Evolutionary conservation across 2,113 vertebrate genomes (phyloP), one percentile per base, ranked within the genome.

Genomic region (Elephantulus edwardii): DNA sequence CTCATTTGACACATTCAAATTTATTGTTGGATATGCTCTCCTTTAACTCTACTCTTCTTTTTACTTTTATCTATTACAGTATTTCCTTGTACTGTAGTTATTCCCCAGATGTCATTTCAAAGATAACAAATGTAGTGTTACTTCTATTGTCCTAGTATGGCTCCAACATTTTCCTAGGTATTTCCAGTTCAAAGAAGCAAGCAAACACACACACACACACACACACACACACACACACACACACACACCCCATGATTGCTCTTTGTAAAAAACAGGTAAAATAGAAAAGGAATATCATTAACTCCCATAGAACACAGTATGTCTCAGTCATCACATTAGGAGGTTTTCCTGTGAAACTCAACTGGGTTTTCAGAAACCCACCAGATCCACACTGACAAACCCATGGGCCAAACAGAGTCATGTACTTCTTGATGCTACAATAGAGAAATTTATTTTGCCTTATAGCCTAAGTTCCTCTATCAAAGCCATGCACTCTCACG

Each of bases 121-220:
- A 75, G 54, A 81, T 93, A 92, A 70, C 38, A 88, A 91, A 81
- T 60, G n/a, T 80, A 80, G 79, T 4, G 5, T 38, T 83, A 95
- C 94, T 96, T 94, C 79, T 80, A 95, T 22, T 91, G 88, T 91
- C 95, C 79, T 91, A 46, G 26, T 6, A 26, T 77, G 89, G 83
- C 75, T 94, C 93, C 80, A 92, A 93, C 91, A 93, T 89, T 1
- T 52, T 83, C 82, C 79, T 93, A 54, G 1, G 83, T 84, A 96
- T 97, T 97, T 96, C 79, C 89, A 95, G 92, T 89, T 97, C 91
- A 92, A 90, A 96, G 93, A 95, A 96, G 96, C 88, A 96, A 94
- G 93, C 76, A 85, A 95, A 86, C 80, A 83, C 89, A 81, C 77
- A 83, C 95, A 95, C 86, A 86, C 84, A 83, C n/a, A 24, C 54